These are phyloP conservation scores for Carapus acus DNA, from an alignment of 2,797 vertebrate genomes.

Conservation along the genomic window DNA sequence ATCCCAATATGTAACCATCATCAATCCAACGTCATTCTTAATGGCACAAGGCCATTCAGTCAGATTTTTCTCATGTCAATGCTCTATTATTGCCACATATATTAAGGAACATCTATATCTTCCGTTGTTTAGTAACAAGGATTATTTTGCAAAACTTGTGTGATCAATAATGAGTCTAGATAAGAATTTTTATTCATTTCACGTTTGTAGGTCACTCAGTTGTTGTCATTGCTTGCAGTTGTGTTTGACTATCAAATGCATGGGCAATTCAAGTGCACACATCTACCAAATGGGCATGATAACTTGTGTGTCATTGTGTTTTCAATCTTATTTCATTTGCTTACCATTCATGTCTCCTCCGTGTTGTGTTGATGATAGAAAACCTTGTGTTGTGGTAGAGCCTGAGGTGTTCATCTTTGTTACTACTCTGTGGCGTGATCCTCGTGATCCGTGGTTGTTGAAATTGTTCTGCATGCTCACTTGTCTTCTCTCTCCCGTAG, in stretches of 20 bases:
- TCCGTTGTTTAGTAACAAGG: too few relatives aligned
- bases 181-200: too few relatives aligned
- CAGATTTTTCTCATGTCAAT: slow-evolving; percentile 40
- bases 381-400: slow-evolving; percentile 8
- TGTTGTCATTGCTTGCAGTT: slow-evolving; percentile 53
- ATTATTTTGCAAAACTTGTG: too few relatives aligned
- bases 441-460: slow-evolving; percentile 6
- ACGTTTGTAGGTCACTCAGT: slow-evolving; percentile 10
- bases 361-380: slow-evolving; percentile 21
- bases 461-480: slow-evolving; percentile 49
- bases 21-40: slow-evolving; percentile 50
- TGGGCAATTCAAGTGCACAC: slow-evolving; percentile 46
- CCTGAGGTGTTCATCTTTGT: slow-evolving; percentile 21
- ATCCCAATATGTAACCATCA: slow-evolving; percentile 23
- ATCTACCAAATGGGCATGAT: slow-evolving; percentile 38
- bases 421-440: slow-evolving; percentile 8
- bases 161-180: too few relatives aligned
- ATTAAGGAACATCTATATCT: slow-evolving; percentile 39
- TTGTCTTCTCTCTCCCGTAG: slow-evolving; percentile 34
- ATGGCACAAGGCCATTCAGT: slow-evolving; percentile 37
- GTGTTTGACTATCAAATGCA: slow-evolving; percentile 51
- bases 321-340: slow-evolving; percentile 24
- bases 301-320: slow-evolving; percentile 29
- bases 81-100: slow-evolving; percentile 41
- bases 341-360: slow-evolving; percentile 25